Evolutionary conservation across 1,140 invertebrate species (phyloP), one percentile per base, ranked within the genome.

Genomic region (Pseudomyrmex pallidus): DNA sequence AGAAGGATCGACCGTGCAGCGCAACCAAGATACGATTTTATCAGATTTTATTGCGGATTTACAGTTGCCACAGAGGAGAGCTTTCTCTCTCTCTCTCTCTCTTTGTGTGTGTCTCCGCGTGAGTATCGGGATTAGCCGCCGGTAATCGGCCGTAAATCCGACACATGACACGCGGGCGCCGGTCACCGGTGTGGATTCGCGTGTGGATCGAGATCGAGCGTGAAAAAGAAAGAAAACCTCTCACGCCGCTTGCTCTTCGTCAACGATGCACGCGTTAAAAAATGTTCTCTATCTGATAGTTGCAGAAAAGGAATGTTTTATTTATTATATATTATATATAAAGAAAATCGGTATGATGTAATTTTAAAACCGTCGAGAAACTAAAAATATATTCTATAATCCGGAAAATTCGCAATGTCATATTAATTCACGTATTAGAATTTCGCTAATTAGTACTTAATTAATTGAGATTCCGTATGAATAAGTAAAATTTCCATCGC

Each of bases 11-110:
- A 44, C 35, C 5, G n/a, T 56, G n/a, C 13, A 54, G 63, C 59
- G 59, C 72, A 44, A 62, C 44, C 88, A 80, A 35, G 35, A 86
- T 88, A 87, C 82, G 72, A 90, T 90, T 91, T 90, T 90, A 90
- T 88, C 87, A 83, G 88, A 91, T 91, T 90, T 89, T 86, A 87
- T 86, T 85, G 84, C 84, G 77, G 72, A 82, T 89, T 90, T 86
- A 85, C 85, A 85, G 82, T 90, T 85, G 72, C 78, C 50, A 50
- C 73, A 62, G 57, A 25, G 20, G 17, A 17, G 64, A 22, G 50
- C 48, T 35, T 5, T 35, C 13, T 20, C 7, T 25, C 50, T 25
- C 2, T 25, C 22, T 25, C 22, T 25, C 25, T 25, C 25, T 25
- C 3, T 25, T 0, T 25, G 3, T 22, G 20, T n/a, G 54, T 22